Evolutionary conservation across 2,113 vertebrate species (phyloP).

Genomic region (Ctenodactylus gundi): DNA sequence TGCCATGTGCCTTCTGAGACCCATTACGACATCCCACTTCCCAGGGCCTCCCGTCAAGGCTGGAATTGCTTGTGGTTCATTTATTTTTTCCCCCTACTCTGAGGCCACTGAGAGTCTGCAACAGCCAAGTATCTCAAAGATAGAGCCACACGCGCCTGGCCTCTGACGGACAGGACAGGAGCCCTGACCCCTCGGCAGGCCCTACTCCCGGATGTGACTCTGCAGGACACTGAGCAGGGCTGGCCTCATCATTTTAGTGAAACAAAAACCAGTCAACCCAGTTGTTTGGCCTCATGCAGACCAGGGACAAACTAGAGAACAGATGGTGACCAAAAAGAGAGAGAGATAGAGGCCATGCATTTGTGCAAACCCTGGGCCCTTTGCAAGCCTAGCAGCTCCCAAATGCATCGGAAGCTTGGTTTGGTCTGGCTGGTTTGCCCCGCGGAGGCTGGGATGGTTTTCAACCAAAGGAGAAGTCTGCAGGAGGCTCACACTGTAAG

Average conservation of each 20-base stretch:
- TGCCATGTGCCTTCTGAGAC: background rate
- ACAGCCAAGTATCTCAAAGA: background rate
- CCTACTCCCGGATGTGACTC: background rate
- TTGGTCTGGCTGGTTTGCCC: background rate
- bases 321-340: constrained; percentile 45
- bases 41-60: background rate
- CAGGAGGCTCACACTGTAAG: background rate
- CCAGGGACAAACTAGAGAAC: constrained; percentile 38
- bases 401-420: background rate
- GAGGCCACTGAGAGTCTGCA: background rate
- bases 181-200: background rate
- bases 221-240: background rate
- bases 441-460: background rate
- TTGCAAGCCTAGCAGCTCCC: background rate
- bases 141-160: background rate
- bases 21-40: background rate
- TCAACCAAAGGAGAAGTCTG: background rate
- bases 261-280: constrained; percentile 37
- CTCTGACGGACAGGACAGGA: background rate
- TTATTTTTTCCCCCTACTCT: background rate
- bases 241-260: constrained; percentile 29
- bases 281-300: constrained; percentile 24
- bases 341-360: background rate
- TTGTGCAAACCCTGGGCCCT: background rate
- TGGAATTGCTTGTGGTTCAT: background rate